These are phyloP conservation scores for Hyaena hyaena DNA, from an alignment of 2,113 vertebrate species.

Conservation along the genomic window DNA sequence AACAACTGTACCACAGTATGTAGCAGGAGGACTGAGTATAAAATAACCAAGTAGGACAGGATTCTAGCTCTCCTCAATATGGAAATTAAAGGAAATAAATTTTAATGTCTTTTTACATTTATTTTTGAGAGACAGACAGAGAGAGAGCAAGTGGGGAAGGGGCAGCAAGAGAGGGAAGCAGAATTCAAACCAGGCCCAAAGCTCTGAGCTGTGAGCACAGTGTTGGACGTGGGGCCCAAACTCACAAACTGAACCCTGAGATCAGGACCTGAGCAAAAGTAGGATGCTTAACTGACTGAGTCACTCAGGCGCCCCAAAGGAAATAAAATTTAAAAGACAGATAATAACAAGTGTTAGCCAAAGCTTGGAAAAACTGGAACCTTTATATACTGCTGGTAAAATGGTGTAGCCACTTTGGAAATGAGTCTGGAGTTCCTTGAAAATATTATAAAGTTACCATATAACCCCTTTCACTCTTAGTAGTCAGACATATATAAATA, in stretches of 20 bases:
- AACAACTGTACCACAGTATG: not conserved
- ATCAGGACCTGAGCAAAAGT: no score
- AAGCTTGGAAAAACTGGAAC: not conserved
- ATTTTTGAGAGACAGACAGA: no score
- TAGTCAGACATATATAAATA: not conserved
- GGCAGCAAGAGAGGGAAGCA: no score
- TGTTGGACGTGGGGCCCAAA: no score
- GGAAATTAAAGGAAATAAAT: slow-evolving; percentile 10
- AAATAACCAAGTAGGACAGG: not conserved
- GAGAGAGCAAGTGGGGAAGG: no score
- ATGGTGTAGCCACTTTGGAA: not conserved
- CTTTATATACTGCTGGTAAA: not conserved
- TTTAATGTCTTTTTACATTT: not conserved
- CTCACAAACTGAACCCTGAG: no score
- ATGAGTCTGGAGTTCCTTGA: not conserved
- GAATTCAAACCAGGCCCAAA: no score
- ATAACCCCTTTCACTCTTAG: not conserved
- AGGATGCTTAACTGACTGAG: no score
- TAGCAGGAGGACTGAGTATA: not conserved
- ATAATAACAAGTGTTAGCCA: not conserved
- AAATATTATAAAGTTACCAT: not conserved
- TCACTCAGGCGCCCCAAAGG: not conserved
- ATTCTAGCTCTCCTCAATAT: not conserved
- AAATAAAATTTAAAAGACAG: slow-evolving; percentile 21
- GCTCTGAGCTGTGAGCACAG: no score